Evolutionary conservation across 2,113 vertebrate species (phyloP), one percentile per base, ranked within the genome.

Genomic region (Haemorhous mexicanus): DNA sequence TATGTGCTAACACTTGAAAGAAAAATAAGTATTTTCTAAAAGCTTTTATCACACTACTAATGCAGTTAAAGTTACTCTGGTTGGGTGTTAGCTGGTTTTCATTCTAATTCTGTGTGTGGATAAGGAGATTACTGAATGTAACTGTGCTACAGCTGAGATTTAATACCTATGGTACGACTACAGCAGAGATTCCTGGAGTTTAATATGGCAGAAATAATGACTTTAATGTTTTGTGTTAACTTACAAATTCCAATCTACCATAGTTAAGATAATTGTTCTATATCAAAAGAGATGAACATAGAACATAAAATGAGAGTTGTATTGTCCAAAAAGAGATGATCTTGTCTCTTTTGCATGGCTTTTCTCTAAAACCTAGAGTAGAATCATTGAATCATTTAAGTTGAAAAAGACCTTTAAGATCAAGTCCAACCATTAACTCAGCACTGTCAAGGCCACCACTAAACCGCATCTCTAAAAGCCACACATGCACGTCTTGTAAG

Each of bases 81-180:
- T 50, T 94, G 61, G 12, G 33, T 83, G 22, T n/a, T 92, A 72
- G 19, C 67, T 89, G 93, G 50, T 79, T 95, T 46, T 69, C 2
- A 0, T 73, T 94, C 14, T 87, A 41, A 61, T 69, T 76, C 39
- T 55, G 2, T 62, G 14, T 62, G n/a, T 62, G 55, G 3, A 68
- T 58, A 47, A 68, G 55, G 64, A 89, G 41, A 61, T 92, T 44
- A 32, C 33, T 89, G 77, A 95, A 52, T 82, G 8, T 53, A 35
- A 43, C 23, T 63, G 43, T 83, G 55, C 26, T 75, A 14, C 52
- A 83, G 26, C 15, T 87, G 56, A 77, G 77, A 68, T 92, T 70
- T 87, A 82, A 39, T 68, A 50, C 15, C 7, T 78, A 11, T 56
- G 77, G 53, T 77, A 6, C 32, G 11, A 66, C 52, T 72, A 43